Conservation (phyloP, 2,888 invertebrate genomes). For the Sepiola atlantica region DNA sequence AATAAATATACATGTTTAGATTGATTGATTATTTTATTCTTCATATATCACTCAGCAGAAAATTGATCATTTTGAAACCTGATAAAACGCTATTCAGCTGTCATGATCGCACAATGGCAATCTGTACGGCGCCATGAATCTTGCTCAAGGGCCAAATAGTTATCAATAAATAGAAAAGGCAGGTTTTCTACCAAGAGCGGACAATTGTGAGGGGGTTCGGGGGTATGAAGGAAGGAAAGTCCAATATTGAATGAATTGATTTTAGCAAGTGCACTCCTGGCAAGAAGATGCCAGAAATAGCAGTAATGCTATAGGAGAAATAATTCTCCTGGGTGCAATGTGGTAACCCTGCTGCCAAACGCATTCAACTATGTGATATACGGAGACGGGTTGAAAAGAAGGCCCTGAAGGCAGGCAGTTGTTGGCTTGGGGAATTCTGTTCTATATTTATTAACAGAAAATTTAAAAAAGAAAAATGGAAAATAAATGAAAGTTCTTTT, state of each 20-base stretch:
- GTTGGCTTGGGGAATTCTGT: not conserved
- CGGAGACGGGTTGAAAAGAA: not conserved
- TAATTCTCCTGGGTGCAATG: not conserved
- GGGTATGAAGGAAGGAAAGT: not conserved
- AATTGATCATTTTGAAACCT: not conserved
- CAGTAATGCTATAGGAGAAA: not conserved
- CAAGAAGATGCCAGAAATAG: not conserved
- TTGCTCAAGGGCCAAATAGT: not conserved
- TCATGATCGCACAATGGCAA: not conserved
- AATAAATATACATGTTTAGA: not conserved
- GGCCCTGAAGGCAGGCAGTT: not conserved
- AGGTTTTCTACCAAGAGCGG: not conserved
- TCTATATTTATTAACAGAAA: too few species aligned
- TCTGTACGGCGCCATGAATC: not conserved
- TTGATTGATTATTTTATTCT: not conserved
- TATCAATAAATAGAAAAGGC: not conserved
- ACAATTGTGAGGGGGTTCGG: not conserved
- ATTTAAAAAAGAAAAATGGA: not conserved
- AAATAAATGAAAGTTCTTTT: too few species aligned
- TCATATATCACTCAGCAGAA: not conserved
- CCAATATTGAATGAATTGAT: not conserved
- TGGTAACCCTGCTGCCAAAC: not conserved
- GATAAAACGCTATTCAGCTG: conserved; percentile 9
- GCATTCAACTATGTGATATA: not conserved
- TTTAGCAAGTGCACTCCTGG: not conserved